Evolutionary conservation across 2,797 vertebrate species (phyloP), one percentile per base, ranked within the genome.

Genomic region (Syngnathus rostellatus): DNA sequence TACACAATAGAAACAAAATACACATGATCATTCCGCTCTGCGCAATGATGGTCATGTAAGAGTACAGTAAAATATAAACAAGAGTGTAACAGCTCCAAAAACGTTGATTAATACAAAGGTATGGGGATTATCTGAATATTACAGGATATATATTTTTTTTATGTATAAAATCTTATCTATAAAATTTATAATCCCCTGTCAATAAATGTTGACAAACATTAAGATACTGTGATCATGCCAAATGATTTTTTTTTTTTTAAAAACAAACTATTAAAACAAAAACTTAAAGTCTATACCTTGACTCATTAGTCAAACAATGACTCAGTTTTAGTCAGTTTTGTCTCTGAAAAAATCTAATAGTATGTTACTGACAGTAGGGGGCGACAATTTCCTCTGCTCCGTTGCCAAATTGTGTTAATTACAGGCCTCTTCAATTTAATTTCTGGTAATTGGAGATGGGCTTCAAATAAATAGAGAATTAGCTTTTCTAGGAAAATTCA

Each of bases 11-110:
- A 92, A 91, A 93, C 91, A 91, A 79, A 78, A 75, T 74, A 73
- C 77, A 91, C 92, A 93, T 88, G 91, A 92, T 96, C 95, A 94
- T 95, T 95, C 96, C 95, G 95, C 97, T 91, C 96, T 93, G 97
- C 96, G 93, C 93, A 98, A 97, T 89, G 95, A 98, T 92, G 88
- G 95, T 99, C 95, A 92, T 91, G 89, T 90, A 90, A 85, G 90
- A 91, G 90, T 92, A 92, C 92, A 93, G 92, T 92, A 93, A 93
- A 93, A 94, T 76, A 81, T 55, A 71, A 75, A 80, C 64, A 79
- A 64, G 65, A 76, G 74, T 72, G 69, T 80, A 93, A 89, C 81
- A 85, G 87, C 86, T 87, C 83, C 85, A 90, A 92, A 91, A 90
- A 84, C 84, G 84, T 92, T 88, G 85, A 91, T 86, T 88, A 90